These are phyloP conservation scores for Phaedon cochleariae DNA, from an alignment of 2,888 invertebrate species.

Conservation along the genomic window DNA sequence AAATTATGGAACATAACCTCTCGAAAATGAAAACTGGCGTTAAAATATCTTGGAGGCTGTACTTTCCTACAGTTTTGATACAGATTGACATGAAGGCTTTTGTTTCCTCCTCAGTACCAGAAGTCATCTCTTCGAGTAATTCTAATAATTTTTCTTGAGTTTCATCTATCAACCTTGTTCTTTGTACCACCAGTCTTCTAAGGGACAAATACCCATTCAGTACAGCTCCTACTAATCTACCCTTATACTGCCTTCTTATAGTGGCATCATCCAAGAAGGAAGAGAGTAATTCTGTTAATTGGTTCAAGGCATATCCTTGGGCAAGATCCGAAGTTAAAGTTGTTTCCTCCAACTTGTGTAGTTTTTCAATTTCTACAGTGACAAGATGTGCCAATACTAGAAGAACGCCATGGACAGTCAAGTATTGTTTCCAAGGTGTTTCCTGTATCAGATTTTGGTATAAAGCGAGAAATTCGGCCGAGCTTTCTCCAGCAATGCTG, in stretches of 20 bases:
- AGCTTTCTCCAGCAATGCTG: constrained; percentile 88
- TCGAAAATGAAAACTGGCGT: constrained; percentile 99
- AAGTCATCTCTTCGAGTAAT: constrained; percentile 94
- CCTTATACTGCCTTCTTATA: constrained; percentile 90
- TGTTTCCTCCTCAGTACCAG: constrained; percentile 86
- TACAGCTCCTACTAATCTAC: constrained; percentile 82
- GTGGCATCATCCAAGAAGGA: constrained; percentile 88
- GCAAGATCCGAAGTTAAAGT: constrained; percentile 93
- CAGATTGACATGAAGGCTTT: constrained; percentile 97
- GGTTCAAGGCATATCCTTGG: constrained; percentile 91
- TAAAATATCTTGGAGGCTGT: constrained; percentile 88
- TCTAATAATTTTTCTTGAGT: constrained; percentile 94
- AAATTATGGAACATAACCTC: constrained; percentile 94
- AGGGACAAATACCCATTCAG: constrained; percentile 94
- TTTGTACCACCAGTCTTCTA: constrained; percentile 89
- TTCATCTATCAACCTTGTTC: constrained; percentile 94
- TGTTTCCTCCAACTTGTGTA: constrained; percentile 90
- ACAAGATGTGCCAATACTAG: constrained; percentile 85
- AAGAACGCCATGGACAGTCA: constrained; percentile 82
- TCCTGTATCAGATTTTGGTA: constrained; percentile 87
- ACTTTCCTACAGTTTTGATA: constrained; percentile 93
- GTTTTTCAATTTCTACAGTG: constrained; percentile 86
- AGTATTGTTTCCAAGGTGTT: constrained; percentile 92
- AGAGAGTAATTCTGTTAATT: constrained; percentile 83
- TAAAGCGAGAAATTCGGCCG: constrained; percentile 87